phyloP scores from a whole-genome alignment of 2,797 vertebrate species.

The Rhynchonycteris naso region DNA sequence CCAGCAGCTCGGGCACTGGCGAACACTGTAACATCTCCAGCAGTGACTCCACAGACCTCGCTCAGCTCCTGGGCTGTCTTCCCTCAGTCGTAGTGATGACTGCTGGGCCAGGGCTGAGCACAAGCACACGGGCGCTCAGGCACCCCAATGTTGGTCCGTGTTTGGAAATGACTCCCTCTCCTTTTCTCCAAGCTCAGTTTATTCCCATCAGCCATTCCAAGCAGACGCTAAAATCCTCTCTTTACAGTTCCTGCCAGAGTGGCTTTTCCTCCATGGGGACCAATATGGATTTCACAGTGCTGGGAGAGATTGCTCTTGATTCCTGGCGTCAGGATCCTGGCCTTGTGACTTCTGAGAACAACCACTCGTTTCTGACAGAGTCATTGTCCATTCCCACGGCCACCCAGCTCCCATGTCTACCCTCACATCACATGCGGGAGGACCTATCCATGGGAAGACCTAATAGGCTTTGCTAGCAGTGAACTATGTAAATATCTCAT shows the following conservation, averaged over 20 bases:
- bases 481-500: neutral
- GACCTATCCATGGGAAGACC: neutral
- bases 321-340: slow-evolving; percentile 69
- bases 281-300: slow-evolving; percentile 75
- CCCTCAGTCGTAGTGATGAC: neutral
- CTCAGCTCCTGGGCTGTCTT: neutral
- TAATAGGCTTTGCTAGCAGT: neutral
- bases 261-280: slow-evolving; percentile 51
- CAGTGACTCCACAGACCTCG: slow-evolving; percentile 19
- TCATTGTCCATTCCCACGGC: slow-evolving; percentile 81
- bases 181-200: slow-evolving; percentile 56
- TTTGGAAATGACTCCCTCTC: slow-evolving; percentile 60
- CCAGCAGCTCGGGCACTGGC: neutral
- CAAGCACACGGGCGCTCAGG: neutral
- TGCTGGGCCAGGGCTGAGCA: slow-evolving; percentile 7
- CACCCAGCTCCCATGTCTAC: neutral
- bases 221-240: slow-evolving; percentile 64
- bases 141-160: neutral
- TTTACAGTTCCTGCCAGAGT: slow-evolving; percentile 62
- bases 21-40: neutral
- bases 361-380: slow-evolving; percentile 82
- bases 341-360: slow-evolving; percentile 76
- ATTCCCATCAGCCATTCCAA: slow-evolving; percentile 57
- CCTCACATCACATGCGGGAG: neutral
- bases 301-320: slow-evolving; percentile 77